phyloP scores from a whole-genome alignment of 2,113 vertebrate genomes.

The Terrapene triunguis region DNA sequence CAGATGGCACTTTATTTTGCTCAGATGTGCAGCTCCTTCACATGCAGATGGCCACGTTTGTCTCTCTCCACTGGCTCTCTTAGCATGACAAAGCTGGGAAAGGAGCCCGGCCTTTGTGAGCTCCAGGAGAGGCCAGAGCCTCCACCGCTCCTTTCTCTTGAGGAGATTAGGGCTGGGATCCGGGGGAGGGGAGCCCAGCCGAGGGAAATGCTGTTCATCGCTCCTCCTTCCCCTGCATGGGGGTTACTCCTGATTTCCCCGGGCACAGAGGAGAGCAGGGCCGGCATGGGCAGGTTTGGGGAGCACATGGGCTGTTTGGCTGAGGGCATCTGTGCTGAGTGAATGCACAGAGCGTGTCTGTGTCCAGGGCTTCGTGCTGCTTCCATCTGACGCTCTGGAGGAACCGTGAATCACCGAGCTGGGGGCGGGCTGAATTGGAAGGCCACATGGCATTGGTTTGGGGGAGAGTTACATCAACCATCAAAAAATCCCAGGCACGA shows the following conservation, averaged over 20 bases:
- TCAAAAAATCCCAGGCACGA: not conserved
- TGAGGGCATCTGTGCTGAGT: not conserved
- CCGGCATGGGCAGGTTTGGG: no score
- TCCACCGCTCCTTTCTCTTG: not conserved
- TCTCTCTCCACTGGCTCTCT: not conserved
- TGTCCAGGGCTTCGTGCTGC: not conserved
- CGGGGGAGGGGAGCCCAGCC: not conserved
- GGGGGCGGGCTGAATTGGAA: not conserved
- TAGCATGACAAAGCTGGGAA: constrained; percentile 42
- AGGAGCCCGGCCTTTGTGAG: not conserved
- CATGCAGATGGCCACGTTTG: constrained; percentile 16
- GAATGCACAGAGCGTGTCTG: not conserved
- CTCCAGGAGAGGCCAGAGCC: not conserved
- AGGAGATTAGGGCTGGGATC: not conserved
- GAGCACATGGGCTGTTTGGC: not conserved
- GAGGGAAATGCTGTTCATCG: not conserved
- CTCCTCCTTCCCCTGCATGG: not conserved
- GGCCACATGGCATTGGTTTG: not conserved
- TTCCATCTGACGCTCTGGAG: not conserved
- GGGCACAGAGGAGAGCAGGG: not conserved
- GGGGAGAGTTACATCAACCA: not conserved
- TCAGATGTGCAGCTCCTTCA: not conserved
- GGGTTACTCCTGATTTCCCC: not conserved
- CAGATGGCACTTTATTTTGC: constrained; percentile 13
- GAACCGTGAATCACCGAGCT: not conserved